Percentiles rank a stretch among this genome's conserved stretches.
Conservation (phyloP, 2,888 invertebrate genomes). For the Aromia moschata region DNA sequence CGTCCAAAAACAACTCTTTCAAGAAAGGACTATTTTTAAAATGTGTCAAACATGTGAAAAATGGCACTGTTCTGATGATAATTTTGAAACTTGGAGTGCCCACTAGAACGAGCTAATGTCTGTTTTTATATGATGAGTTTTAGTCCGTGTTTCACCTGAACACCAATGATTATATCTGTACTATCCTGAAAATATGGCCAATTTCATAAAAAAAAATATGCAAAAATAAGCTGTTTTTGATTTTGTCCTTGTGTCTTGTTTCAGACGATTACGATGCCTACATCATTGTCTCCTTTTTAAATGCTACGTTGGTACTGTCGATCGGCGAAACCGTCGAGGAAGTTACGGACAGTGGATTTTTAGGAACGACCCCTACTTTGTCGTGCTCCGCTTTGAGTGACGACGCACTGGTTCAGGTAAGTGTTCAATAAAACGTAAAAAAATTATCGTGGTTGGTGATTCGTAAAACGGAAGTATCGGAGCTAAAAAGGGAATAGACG, state of each 20-base stretch:
- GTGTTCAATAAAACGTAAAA: too few species aligned
- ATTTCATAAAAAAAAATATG: background rate
- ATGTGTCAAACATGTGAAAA: too few species aligned
- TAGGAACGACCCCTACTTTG: constrained; percentile 98
- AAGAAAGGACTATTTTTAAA: too few species aligned
- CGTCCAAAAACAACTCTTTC: too few species aligned
- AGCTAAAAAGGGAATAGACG: too few species aligned
- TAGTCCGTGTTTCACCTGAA: constrained; percentile 63
- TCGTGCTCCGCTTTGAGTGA: constrained; percentile 97
- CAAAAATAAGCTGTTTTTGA: background rate
- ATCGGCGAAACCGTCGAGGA: constrained; percentile 99
- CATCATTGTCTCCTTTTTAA: constrained; percentile 99
- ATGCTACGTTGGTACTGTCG: constrained; percentile 97
- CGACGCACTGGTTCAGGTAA: constrained; percentile 95
- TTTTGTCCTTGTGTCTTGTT: constrained; percentile 65
- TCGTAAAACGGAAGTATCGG: too few species aligned
- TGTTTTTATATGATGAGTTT: constrained; percentile 55
- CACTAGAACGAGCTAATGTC: too few species aligned
- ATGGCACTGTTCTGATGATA: too few species aligned
- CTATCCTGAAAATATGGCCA: constrained; percentile 44
- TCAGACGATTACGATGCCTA: constrained; percentile 98
- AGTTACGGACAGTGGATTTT: constrained; percentile 98
- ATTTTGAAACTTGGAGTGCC: too few species aligned
- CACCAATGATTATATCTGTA: constrained; percentile 55
- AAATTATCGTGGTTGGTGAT: too few species aligned